A percentile compares a stretch with the other conserved stretches of the same genome.
phyloP scores from a whole-genome alignment of 2,797 vertebrate species.

The Cygnus olor region DNA sequence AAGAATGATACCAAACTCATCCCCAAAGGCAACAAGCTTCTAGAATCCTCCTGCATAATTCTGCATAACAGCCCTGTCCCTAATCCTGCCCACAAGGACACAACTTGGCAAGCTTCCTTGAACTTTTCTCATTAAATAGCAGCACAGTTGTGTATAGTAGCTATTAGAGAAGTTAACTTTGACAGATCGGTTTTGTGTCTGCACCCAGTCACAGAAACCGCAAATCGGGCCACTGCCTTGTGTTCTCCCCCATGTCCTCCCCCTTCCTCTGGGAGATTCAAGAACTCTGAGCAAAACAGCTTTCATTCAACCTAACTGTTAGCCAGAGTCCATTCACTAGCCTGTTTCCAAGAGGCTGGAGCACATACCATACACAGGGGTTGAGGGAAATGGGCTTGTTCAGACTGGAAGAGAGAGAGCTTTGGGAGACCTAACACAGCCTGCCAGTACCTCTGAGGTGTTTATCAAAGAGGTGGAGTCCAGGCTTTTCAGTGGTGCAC shows the following conservation, averaged over 20 bases:
- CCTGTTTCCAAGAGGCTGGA: background rate
- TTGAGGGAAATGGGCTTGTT: background rate
- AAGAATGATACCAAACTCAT: background rate
- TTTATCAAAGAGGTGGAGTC: background rate
- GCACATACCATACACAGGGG: background rate
- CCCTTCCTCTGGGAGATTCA: background rate
- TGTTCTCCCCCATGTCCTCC: fast-evolving
- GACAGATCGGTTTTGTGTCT: background rate
- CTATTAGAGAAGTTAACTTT: background rate
- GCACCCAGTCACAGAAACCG: background rate
- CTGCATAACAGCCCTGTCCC: background rate
- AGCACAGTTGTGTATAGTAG: fast-evolving
- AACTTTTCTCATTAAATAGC: background rate
- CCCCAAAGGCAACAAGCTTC: background rate
- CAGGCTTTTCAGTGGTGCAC: fast-evolving
- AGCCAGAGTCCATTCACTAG: background rate
- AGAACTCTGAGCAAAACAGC: background rate
- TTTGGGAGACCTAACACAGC: background rate
- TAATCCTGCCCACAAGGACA: background rate
- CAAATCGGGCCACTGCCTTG: background rate
- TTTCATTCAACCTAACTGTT: background rate
- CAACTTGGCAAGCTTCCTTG: background rate
- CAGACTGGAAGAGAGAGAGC: background rate
- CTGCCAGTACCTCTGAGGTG: background rate
- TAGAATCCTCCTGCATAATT: background rate